Conservation (phyloP, 2,113 vertebrate species). For the Aplodontia rufa region DNA sequence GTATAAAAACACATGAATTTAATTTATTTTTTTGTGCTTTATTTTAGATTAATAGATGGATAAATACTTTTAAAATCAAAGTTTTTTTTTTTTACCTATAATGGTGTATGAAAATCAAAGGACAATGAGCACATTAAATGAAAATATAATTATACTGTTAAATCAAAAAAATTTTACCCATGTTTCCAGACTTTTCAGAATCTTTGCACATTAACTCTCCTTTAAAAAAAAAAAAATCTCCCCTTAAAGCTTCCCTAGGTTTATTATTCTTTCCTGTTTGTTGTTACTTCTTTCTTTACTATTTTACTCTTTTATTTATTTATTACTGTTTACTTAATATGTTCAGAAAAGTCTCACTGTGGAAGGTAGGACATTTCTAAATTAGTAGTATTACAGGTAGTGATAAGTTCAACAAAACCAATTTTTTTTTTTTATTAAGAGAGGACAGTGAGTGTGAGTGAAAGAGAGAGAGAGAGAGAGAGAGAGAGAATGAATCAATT, state of each 20-base stretch:
- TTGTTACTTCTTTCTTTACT: not conserved
- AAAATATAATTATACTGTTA: slow-evolving; percentile 23
- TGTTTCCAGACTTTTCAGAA: not conserved
- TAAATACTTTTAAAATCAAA: slow-evolving; percentile 9
- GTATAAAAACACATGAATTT: not conserved
- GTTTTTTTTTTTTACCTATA: not conserved
- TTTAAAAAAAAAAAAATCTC: not conserved
- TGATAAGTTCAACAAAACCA: slow-evolving; percentile 1
- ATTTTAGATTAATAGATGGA: slow-evolving; percentile 30
- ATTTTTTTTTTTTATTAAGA: no score
- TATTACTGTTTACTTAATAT: no score
- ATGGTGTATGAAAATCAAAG: not conserved
- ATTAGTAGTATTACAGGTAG: not conserved
- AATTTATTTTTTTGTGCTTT: not conserved
- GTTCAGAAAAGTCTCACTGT: not conserved
- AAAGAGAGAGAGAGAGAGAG: no score
- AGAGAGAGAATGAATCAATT: no score
- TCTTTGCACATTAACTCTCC: not conserved
- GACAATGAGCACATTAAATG: not conserved
- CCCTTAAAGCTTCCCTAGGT: not conserved
- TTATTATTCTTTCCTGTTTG: not conserved
- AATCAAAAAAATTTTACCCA: not conserved
- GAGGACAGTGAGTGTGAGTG: no score
- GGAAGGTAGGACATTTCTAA: not conserved
- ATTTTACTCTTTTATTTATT: no score